Evolutionary conservation across 1,140 invertebrate species (phyloP).

Genomic region (Neuroterus valhalla): DNA sequence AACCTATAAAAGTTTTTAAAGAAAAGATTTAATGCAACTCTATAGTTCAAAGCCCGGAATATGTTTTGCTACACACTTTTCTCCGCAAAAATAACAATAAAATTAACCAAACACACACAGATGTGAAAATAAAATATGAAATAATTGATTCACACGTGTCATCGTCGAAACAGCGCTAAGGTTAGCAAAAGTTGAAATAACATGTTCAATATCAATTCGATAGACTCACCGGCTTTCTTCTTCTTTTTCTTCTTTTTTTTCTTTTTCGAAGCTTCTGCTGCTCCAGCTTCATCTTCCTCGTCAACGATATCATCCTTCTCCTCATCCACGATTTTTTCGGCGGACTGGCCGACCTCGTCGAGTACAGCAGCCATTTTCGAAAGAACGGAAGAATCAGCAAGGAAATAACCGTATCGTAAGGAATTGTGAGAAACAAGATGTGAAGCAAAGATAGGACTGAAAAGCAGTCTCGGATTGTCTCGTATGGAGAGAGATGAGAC

Average conservation of each 20-base stretch:
- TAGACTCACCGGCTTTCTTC: conserved; percentile 80
- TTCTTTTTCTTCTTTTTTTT: conserved; percentile 86
- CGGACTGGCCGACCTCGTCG: conserved; percentile 74
- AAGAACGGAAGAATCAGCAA: conserved; percentile 15
- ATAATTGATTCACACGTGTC: neutral
- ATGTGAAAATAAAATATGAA: neutral
- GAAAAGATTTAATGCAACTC: too few relatives aligned
- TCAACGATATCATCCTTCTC: conserved; percentile 72
- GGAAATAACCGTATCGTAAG: neutral
- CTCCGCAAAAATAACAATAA: neutral
- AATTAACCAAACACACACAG: neutral
- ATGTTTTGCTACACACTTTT: too few relatives aligned
- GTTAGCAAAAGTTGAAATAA: neutral
- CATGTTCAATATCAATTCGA: conserved; percentile 32
- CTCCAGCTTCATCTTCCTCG: conserved; percentile 75
- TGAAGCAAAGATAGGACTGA: neutral
- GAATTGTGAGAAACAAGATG: neutral
- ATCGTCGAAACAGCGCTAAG: neutral
- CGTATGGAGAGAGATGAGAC: too few relatives aligned
- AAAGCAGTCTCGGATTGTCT: too few relatives aligned
- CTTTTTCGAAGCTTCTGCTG: conserved; percentile 79
- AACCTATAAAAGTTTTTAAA: too few relatives aligned
- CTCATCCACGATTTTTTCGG: conserved; percentile 72
- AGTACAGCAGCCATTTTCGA: conserved; percentile 76
- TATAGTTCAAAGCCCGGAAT: too few relatives aligned